phyloP scores from a whole-genome alignment of 1,140 invertebrate genomes.

The Amyelois transitella region DNA sequence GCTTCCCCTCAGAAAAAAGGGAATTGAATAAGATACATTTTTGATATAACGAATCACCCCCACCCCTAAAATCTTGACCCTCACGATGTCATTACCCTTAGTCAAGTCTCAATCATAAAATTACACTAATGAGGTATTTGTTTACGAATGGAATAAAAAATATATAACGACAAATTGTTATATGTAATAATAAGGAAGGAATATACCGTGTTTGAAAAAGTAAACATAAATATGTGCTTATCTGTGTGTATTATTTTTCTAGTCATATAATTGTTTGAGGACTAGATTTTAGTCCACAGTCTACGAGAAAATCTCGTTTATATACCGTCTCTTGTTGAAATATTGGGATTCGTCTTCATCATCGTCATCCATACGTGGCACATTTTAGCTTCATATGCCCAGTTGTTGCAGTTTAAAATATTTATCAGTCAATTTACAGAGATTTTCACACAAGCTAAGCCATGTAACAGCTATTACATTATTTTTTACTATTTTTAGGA shows the following conservation, averaged over 20 bases:
- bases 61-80: neutral
- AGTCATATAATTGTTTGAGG: neutral
- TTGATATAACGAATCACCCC: neutral
- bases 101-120: slow-evolving; percentile 1
- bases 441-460: neutral
- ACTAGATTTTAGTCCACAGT: neutral
- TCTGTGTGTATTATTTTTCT: neutral
- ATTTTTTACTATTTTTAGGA: neutral
- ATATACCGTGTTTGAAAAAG: neutral
- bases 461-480: no score
- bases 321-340: no score
- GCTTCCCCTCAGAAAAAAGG: neutral
- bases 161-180: neutral
- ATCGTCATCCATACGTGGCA: neutral
- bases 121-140: slow-evolving; percentile 2
- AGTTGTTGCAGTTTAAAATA: neutral
- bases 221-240: neutral
- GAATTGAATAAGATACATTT: neutral
- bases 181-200: neutral
- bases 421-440: neutral
- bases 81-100: neutral
- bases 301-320: no score
- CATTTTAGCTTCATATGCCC: neutral
- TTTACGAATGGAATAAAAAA: neutral
- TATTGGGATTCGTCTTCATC: no score